Base-by-base conservation (phyloP, 2,113 vertebrate species). In the Amphiprion percula region DNA sequence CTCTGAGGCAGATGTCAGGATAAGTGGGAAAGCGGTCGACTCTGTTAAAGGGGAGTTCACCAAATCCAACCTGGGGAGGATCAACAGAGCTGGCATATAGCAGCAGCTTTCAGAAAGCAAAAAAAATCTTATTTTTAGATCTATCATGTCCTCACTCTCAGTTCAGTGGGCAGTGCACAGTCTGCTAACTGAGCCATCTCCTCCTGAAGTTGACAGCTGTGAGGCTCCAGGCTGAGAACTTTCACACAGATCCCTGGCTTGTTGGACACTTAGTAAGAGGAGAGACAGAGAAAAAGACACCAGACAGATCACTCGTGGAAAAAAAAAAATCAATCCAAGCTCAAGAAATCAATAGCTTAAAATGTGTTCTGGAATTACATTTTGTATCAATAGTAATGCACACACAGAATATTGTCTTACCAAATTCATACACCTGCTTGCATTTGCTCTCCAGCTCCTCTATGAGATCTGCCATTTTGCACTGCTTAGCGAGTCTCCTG, bases 201-300 rank as follows among this genome's bases (percentile, higher is more conserved):
- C 62, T 98, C 97, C 86, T 96, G 96, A 37, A 99, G 94, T 77
- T 87, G 96, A 73, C 95, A 94, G 90, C 94, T 95, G 24, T 95
- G 87, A 91, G 96, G 92, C 82, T 98, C 97, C 79, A 99, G 95
- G 73, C 96, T 98, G 82, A 99, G 93, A 68, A 99, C 97, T 88
- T 99, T 98, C 91, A 99, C 96, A 81, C 97, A 98, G 0, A 96
- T 97, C 76, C 97, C 97, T 3, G 98, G 98, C 87, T 99, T 98
- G 90, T 96, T 97, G 58, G 96, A 98, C 80, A 99, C 97, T 99
- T 64, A 14, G 50, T 30, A 41, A 26, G 28, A 82, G 24, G 49
- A 65, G 17, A 74, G 8, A 6, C 26, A 6, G 44, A 68, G 2
- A 39, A 50, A 39, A 21, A 39, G 4, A 55, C 9, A 66, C 9